Evolutionary conservation across 2,888 invertebrate species (phyloP).

Genomic region (Andrena marginata): DNA sequence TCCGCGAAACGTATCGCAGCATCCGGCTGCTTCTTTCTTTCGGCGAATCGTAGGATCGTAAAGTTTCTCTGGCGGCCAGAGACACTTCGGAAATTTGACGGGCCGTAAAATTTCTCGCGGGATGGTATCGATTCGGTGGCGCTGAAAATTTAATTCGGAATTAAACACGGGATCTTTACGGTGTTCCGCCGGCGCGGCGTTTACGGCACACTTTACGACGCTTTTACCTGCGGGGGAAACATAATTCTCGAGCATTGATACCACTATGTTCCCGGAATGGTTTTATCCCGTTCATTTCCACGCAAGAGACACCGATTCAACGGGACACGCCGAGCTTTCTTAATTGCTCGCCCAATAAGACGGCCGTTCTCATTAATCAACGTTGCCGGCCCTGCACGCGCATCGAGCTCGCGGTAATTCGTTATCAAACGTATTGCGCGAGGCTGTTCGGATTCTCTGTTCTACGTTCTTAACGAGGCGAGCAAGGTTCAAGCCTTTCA

Average conservation of each 20-base stretch:
- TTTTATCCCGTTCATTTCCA: not conserved
- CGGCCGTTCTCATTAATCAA: slow-evolving; percentile 17
- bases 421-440: slow-evolving; percentile 19
- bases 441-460: not conserved
- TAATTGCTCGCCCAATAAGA: slow-evolving; percentile 11
- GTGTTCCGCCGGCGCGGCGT: not conserved
- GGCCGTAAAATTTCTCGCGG: no score
- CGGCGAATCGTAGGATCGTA: no score
- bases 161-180: slow-evolving; percentile 15
- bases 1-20: no score
- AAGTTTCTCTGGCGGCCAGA: no score
- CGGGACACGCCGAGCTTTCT: not conserved
- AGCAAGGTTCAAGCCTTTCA: not conserved
- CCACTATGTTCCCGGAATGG: not conserved
- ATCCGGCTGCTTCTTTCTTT: no score
- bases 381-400: not conserved
- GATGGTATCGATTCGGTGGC: slow-evolving; percentile 13
- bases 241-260: slow-evolving; percentile 21
- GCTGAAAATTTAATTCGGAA: slow-evolving; percentile 21
- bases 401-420: slow-evolving; percentile 2
- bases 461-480: not conserved
- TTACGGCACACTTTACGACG: not conserved
- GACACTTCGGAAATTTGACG: no score
- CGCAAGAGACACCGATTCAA: no score
- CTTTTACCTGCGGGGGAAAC: not conserved